Percentiles rank a stretch among this genome's conserved stretches.
Evolutionary conservation across 2,113 vertebrate genomes (phyloP).

Genomic region (Chaetorhynchus papuensis): DNA sequence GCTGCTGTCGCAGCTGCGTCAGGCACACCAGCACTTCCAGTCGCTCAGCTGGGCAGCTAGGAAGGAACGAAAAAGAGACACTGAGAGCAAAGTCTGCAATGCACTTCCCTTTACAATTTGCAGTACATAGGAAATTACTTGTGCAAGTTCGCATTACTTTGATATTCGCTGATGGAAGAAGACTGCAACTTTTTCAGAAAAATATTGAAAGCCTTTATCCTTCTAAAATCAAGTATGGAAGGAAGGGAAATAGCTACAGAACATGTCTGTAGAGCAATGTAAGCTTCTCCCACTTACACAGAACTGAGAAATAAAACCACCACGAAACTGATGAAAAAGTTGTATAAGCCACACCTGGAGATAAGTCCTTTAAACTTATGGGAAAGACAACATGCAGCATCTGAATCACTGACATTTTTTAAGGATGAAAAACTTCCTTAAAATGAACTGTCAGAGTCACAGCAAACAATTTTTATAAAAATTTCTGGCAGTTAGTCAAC

Average conservation of each 20-base stretch:
- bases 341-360: not conserved
- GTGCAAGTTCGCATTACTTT: not conserved
- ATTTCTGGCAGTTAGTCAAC: not conserved
- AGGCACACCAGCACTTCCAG: conserved; percentile 71
- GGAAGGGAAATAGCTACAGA: not conserved
- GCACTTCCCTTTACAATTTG: not conserved
- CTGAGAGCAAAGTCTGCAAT: not conserved
- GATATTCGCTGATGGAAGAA: not conserved
- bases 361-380: not conserved
- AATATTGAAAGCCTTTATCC: not conserved
- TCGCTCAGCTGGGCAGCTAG: conserved; percentile 69
- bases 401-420: not conserved
- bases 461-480: not conserved
- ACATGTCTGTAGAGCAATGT: not conserved
- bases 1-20: conserved; percentile 60
- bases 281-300: not conserved
- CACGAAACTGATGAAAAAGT: not conserved
- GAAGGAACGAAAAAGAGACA: not conserved
- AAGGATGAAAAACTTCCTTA: not conserved
- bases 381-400: not conserved
- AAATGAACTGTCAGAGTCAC: not conserved
- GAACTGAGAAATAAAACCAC: not conserved
- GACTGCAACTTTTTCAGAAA: not conserved
- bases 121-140: not conserved
- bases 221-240: not conserved